Conservation (phyloP, 2,888 invertebrate genomes). For the Pammene aurita region DNA sequence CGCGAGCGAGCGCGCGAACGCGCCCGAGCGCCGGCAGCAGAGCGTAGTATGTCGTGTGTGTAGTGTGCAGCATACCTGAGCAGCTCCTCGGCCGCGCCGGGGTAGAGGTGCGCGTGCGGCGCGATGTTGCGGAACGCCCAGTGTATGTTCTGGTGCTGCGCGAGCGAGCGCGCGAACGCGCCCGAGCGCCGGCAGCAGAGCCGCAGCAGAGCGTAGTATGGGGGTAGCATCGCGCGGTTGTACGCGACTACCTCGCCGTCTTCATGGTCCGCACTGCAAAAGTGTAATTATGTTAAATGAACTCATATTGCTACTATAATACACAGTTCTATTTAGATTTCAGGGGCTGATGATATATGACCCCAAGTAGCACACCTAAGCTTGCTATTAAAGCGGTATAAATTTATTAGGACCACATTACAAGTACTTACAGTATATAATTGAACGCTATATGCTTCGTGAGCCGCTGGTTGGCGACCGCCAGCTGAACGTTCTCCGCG, state of each 20-base stretch:
- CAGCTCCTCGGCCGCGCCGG: conserved; percentile 94
- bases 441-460: conserved; percentile 98
- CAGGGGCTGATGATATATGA: no score
- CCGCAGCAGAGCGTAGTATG: conserved; percentile 94
- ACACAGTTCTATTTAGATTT: no score
- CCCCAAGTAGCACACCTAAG: no score
- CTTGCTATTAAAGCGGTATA: no score
- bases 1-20: conserved; percentile 86
- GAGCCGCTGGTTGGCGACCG: conserved; percentile 93
- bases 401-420: neutral
- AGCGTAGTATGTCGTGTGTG: neutral
- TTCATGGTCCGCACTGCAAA: conserved; percentile 96
- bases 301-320: no score
- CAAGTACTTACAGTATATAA: conserved; percentile 92
- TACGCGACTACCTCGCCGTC: conserved; percentile 97
- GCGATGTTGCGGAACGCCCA: conserved; percentile 99
- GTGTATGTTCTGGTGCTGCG: conserved; percentile 96
- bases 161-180: conserved; percentile 92
- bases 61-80: conserved; percentile 82
- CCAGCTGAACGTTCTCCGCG: conserved; percentile 94
- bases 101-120: conserved; percentile 97
- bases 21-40: conserved; percentile 41
- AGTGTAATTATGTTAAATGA: neutral
- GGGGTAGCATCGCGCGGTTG: conserved; percentile 96
- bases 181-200: conserved; percentile 95